Conservation (phyloP, 2,888 invertebrate genomes). For the Caenorhabditis afra region DNA sequence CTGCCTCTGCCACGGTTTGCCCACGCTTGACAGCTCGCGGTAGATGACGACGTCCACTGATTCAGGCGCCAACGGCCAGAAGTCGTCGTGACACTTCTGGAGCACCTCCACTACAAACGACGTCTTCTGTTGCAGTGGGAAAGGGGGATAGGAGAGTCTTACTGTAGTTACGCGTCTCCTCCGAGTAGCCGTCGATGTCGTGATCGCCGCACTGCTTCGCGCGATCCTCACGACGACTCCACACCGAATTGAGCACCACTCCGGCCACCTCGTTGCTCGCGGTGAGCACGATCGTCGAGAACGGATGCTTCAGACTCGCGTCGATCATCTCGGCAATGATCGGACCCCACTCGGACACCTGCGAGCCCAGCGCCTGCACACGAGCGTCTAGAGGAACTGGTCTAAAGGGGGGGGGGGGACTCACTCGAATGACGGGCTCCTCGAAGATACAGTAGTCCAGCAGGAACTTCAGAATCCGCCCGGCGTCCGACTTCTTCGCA, state of each 20-base stretch:
- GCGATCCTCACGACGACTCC: constrained; percentile 28
- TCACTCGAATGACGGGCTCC: constrained; percentile 36
- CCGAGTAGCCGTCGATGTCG: neutral
- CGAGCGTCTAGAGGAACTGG: neutral
- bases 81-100: constrained; percentile 38
- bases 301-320: constrained; percentile 25
- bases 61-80: constrained; percentile 37
- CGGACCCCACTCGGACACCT: constrained; percentile 5
- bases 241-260: constrained; percentile 40
- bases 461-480: constrained; percentile 24
- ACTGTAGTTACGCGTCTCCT: neutral
- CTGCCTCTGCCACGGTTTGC: constrained; percentile 37
- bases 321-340: constrained; percentile 18
- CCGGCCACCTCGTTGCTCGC: constrained; percentile 29
- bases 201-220: neutral
- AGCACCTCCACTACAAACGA: constrained; percentile 24
- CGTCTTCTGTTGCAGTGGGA: neutral
- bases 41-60: constrained; percentile 32
- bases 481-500: constrained; percentile 22
- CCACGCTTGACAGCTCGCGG: constrained; percentile 49
- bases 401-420: neutral
- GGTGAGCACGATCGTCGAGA: constrained; percentile 35
- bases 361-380: constrained; percentile 32
- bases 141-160: too few relatives aligned
- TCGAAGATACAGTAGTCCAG: constrained; percentile 25